phyloP scores from a whole-genome alignment of 2,888 invertebrate species.

The Lochmaea crataegi region DNA sequence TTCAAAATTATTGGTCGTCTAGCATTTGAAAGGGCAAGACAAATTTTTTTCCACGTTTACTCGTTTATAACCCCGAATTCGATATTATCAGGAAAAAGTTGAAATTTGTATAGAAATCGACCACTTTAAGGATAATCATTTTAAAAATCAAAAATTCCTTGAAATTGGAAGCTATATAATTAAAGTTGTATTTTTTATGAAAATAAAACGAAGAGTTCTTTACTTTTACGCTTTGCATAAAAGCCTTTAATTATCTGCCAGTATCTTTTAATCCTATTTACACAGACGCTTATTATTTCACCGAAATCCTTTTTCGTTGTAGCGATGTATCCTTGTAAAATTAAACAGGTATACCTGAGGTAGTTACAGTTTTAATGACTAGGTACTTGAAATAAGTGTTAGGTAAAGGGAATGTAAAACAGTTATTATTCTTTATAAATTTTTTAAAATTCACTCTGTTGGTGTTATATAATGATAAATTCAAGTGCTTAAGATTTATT shows the following conservation, averaged over 20 bases:
- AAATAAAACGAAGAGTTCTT: background rate
- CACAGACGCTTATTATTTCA: slow-evolving; percentile 6
- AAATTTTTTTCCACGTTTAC: too few species aligned
- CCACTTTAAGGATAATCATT: too few species aligned
- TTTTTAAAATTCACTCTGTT: too few species aligned
- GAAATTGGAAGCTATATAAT: background rate
- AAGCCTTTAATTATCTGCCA: background rate
- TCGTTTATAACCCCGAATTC: too few species aligned
- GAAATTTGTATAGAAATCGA: too few species aligned
- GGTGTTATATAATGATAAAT: too few species aligned
- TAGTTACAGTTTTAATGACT: background rate
- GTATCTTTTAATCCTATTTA: slow-evolving; percentile 8
- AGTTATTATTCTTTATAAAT: background rate
- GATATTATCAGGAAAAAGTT: too few species aligned
- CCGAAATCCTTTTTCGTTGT: background rate
- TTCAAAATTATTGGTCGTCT: too few species aligned
- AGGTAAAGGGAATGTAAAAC: background rate
- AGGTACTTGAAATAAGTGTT: background rate
- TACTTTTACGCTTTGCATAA: background rate
- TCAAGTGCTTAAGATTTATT: too few species aligned
- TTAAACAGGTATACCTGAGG: too few species aligned
- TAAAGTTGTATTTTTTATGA: background rate
- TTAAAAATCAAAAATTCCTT: background rate
- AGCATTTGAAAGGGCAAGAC: too few species aligned
- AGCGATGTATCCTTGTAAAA: background rate